Conservation (phyloP, 2,113 vertebrate species). For the Chiloscyllium plagiosum region DNA sequence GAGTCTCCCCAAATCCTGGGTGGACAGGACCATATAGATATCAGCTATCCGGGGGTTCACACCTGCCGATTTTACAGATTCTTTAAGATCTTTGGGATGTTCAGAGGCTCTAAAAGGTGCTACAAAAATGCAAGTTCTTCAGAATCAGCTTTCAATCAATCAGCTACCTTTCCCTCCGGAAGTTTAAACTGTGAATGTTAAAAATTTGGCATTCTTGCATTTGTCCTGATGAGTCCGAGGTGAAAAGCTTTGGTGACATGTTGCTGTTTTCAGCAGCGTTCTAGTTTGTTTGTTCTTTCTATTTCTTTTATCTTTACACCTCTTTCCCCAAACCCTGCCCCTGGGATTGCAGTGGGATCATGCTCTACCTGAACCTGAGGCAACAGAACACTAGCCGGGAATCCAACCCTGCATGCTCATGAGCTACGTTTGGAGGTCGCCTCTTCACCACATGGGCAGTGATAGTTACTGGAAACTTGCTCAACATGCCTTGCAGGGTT, state of each 20-base stretch:
- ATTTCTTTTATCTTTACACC: background rate
- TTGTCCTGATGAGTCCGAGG: no score
- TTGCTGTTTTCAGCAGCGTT: no score
- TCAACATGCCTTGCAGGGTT: background rate
- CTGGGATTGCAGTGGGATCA: background rate
- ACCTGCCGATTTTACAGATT: no score
- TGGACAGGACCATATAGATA: no score
- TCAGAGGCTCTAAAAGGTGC: background rate
- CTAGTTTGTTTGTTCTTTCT: background rate
- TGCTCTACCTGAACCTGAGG: background rate
- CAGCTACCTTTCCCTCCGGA: no score
- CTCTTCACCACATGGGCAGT: background rate
- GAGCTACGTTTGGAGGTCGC: background rate
- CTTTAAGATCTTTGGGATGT: background rate
- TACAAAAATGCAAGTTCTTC: background rate
- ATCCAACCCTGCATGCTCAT: background rate
- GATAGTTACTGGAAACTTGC: background rate
- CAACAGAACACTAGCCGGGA: background rate
- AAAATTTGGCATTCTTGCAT: no score
- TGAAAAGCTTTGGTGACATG: no score
- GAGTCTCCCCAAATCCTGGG: no score
- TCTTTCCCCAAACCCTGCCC: background rate
- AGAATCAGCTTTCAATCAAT: no score
- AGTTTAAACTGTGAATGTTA: no score
- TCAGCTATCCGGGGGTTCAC: no score